Conservation (phyloP, 2,113 vertebrate genomes). For the Herpailurus yagouaroundi region DNA sequence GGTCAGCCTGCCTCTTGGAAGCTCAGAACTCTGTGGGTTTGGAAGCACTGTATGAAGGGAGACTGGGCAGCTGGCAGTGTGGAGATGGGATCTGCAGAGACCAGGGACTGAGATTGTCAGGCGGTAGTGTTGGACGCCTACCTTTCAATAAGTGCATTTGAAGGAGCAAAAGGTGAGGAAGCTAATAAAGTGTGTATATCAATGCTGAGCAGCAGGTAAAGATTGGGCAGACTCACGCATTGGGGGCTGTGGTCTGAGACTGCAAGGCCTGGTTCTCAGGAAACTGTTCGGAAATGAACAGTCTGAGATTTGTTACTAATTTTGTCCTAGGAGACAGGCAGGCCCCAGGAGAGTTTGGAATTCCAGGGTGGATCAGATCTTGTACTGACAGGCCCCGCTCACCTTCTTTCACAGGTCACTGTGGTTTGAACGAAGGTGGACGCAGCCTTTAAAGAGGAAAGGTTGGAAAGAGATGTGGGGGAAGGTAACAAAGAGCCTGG, state of each 20-base stretch:
- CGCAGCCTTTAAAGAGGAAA: not conserved
- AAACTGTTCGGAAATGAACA: not conserved
- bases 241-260: not conserved
- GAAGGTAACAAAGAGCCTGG: not conserved
- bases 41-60: not conserved
- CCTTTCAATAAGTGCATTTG: not conserved
- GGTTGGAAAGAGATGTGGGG: not conserved
- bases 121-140: not conserved
- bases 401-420: not conserved
- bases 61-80: no score
- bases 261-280: not conserved
- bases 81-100: not conserved
- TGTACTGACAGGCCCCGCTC: not conserved
- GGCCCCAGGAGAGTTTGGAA: not conserved
- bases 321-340: not conserved
- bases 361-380: not conserved
- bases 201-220: not conserved
- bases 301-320: not conserved
- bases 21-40: not conserved
- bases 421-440: not conserved
- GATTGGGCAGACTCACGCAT: not conserved
- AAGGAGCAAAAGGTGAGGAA: not conserved
- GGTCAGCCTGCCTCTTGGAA: not conserved
- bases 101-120: not conserved
- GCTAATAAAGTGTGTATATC: not conserved